phyloP scores from a whole-genome alignment of 2,888 invertebrate genomes.

The Encarsia formosa region DNA sequence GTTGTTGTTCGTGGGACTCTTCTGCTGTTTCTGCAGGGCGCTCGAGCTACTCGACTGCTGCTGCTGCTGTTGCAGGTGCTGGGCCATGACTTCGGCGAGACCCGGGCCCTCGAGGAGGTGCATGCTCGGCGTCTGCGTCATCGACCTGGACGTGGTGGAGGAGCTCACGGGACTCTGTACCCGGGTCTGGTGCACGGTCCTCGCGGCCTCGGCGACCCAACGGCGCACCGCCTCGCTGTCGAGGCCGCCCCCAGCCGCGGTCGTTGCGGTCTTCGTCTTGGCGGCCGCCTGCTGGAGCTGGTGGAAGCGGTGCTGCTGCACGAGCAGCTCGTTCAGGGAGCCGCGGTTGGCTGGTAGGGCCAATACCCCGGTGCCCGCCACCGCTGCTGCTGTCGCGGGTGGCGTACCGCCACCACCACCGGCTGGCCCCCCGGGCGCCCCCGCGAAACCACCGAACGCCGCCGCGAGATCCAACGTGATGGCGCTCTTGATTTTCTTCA shows the following conservation, averaged over 20 bases:
- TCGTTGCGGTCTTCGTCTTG: slow-evolving; percentile 50
- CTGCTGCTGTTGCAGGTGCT: slow-evolving; percentile 36
- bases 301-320: slow-evolving; percentile 36
- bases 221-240: slow-evolving; percentile 59
- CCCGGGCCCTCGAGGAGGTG: slow-evolving; percentile 45
- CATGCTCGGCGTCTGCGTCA: slow-evolving; percentile 50
- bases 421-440: slow-evolving; percentile 1
- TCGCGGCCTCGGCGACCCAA: slow-evolving; percentile 61
- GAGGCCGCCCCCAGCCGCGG: slow-evolving; percentile 60
- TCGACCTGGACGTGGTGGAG: slow-evolving; percentile 40
- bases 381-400: slow-evolving; percentile 43
- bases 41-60: slow-evolving; percentile 51
- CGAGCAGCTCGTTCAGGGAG: slow-evolving; percentile 36
- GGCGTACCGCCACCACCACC: slow-evolving; percentile 40
- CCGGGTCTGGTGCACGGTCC: slow-evolving; percentile 41
- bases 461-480: slow-evolving; percentile 45
- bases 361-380: slow-evolving; percentile 50
- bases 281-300: slow-evolving; percentile 37
- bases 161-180: slow-evolving; percentile 1
- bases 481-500: slow-evolving; percentile 15
- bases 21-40: slow-evolving; percentile 41
- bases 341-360: slow-evolving; percentile 48
- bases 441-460: slow-evolving; percentile 9
- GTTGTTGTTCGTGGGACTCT: slow-evolving; percentile 54
- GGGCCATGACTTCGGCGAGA: slow-evolving; percentile 42